phyloP scores from a whole-genome alignment of 2,888 invertebrate species.

The Bruchidius siliquastri region DNA sequence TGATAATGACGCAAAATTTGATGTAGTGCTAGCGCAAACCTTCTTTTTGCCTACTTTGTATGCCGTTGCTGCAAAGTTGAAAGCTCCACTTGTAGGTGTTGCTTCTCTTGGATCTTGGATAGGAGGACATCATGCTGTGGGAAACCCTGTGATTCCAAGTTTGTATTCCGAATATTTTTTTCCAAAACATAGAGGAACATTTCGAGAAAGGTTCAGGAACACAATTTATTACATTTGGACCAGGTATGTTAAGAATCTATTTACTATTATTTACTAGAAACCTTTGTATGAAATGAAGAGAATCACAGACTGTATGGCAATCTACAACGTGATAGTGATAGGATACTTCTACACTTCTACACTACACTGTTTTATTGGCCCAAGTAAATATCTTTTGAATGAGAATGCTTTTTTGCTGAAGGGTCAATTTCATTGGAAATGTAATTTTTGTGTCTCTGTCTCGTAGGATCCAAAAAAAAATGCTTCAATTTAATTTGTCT shows the following conservation, averaged over 20 bases:
- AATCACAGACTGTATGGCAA: too few species aligned
- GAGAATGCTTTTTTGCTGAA: too few species aligned
- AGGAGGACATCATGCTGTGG: conserved; percentile 29
- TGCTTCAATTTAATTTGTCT: too few species aligned
- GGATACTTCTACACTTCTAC: too few species aligned
- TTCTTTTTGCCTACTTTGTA: conserved; percentile 29
- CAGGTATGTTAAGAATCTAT: background rate
- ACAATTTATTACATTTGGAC: conserved; percentile 30
- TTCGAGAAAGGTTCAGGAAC: conserved; percentile 40
- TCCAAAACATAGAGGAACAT: conserved; percentile 37
- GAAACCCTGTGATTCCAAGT: conserved; percentile 30
- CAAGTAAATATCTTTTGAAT: too few species aligned
- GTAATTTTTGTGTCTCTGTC: too few species aligned
- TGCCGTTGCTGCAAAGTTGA: conserved; percentile 26
- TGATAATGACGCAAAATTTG: conserved; percentile 27
- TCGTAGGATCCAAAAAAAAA: too few species aligned
- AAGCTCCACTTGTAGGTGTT: conserved; percentile 29
- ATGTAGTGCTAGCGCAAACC: conserved; percentile 32
- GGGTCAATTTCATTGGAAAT: too few species aligned
- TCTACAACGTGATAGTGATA: too few species aligned
- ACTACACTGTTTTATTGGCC: too few species aligned
- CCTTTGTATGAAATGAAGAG: too few species aligned
- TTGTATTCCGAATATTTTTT: conserved; percentile 35
- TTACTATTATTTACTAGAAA: too few species aligned
- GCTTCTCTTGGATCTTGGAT: conserved; percentile 32